Evolutionary conservation across 30 jellyfish, hydroid and myxozoan genomes (phyloP), one percentile per base, ranked within the genome.

Genomic region (Pelagia noctiluca): DNA sequence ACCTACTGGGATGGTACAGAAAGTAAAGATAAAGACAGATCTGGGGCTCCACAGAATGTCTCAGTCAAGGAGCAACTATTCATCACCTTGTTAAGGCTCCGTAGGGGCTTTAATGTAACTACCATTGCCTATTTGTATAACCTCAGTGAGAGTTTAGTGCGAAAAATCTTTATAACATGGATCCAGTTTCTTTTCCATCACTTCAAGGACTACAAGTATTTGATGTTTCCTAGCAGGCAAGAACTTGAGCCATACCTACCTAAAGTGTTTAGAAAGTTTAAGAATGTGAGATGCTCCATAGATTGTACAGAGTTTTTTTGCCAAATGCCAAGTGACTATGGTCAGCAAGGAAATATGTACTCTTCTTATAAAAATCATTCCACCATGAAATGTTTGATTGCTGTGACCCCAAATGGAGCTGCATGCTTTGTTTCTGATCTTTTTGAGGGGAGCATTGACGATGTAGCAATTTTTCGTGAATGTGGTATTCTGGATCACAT

Each of bases 381-480:
- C 25, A 73, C 85, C 24, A 22, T 69, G 66, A 69, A 88, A 63
- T 82, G 96, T 38, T 70, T 88, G 70, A 73, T 88, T 71, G 96
- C 96, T 31, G 91, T 88, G 2, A 82, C 85, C n/a, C 96, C 96
- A 53, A 82, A 88, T 67, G 96, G 96, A 31, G 89, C 96, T 19
- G 82, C 82, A 5, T 79, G 96, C 33, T 82, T 80, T 49, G 71
- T 88, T 3, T 88, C 90, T 38, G 89, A 88, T 60, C 82, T 82
- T 11, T 88, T 37, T 73, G 96, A 88, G 54, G 96, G 96, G n/a
- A 71, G 97, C 42, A 73, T 83, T 29, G 37, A 33, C 3, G 92
- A 88, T 49, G 88, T 67, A 13, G 78, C 10, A 7, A 57, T 88
- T 24, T 88, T 88, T 33, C n/a, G 54, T 69, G 25, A 35, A 24